These are phyloP conservation scores for Acrossocheilus wenchowensis DNA, from an alignment of 2,797 vertebrate species.

Conservation along the genomic window DNA sequence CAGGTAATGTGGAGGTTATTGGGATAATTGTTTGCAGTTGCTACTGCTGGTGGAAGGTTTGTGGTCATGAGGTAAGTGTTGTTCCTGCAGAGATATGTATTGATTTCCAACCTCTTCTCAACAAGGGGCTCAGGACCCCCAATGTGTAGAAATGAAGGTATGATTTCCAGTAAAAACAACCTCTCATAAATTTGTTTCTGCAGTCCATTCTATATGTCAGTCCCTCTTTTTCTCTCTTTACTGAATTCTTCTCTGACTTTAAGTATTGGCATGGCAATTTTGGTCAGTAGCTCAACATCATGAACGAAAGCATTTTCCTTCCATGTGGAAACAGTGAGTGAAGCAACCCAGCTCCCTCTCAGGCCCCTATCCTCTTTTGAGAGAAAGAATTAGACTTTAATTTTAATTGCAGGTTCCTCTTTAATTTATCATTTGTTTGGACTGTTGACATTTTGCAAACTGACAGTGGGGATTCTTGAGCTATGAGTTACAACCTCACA, in stretches of 20 bases:
- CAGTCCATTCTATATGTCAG: constrained; percentile 21
- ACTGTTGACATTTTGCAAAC: constrained; percentile 59
- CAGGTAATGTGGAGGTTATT: constrained; percentile 70
- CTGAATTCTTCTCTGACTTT: constrained; percentile 51
- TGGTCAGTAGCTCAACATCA: constrained; percentile 65
- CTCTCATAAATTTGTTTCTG: constrained; percentile 53
- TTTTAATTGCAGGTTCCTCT: constrained; percentile 75
- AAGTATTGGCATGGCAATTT: constrained; percentile 68
- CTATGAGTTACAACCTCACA: constrained; percentile 67
- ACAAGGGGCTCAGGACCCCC: constrained; percentile 50
- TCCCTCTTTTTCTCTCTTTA: constrained; percentile 12
- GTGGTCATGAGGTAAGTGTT: constrained; percentile 68
- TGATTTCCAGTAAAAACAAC: constrained; percentile 59
- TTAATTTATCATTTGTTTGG: constrained; percentile 70
- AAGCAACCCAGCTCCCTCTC: constrained; percentile 61
- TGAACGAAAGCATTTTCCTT: constrained; percentile 46
- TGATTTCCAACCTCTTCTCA: constrained; percentile 63
- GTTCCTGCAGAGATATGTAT: constrained; percentile 63
- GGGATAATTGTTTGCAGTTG: constrained; percentile 79
- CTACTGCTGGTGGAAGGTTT: constrained; percentile 61
- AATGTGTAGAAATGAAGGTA: constrained; percentile 46
- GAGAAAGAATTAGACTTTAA: constrained; percentile 56
- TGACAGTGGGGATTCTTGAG: constrained; percentile 70
- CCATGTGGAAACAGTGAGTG: constrained; percentile 70
- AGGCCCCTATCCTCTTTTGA: constrained; percentile 68